Evolutionary conservation across 2,888 invertebrate genomes (phyloP).

Genomic region (Apoda limacodes): DNA sequence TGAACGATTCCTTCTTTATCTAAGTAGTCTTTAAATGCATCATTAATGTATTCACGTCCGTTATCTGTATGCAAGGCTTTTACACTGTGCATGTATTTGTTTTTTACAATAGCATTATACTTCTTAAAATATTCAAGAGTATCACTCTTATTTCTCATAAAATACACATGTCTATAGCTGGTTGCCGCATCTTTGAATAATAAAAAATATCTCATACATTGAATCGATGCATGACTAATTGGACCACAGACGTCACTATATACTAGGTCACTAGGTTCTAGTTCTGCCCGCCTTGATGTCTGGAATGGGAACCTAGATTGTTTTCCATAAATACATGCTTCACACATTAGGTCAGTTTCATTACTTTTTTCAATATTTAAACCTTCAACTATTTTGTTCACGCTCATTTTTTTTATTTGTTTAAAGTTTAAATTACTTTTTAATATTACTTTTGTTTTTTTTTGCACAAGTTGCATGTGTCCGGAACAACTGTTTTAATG

Average conservation of each 20-base stretch:
- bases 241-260: conserved; percentile 22
- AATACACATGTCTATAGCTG: conserved; percentile 22
- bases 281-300: conserved; percentile 14
- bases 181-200: conserved; percentile 24
- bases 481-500: conserved; percentile 4
- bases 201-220: conserved; percentile 21
- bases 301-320: conserved; percentile 18
- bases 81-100: conserved; percentile 18
- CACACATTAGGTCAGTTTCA: too few relatives aligned
- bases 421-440: conserved; percentile 19
- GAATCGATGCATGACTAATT: conserved; percentile 15
- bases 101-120: conserved; percentile 20
- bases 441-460: conserved; percentile 9
- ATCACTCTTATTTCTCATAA: conserved; percentile 23
- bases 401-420: conserved; percentile 17
- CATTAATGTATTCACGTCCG: conserved; percentile 19
- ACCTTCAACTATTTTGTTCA: conserved; percentile 13
- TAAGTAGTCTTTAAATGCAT: conserved; percentile 17
- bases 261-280: conserved; percentile 18
- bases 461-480: conserved; percentile 9
- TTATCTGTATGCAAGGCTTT: conserved; percentile 22
- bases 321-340: conserved; percentile 21
- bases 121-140: conserved; percentile 20
- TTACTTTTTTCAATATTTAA: conserved; percentile 5
- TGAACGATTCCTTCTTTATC: conserved; percentile 21